Conservation (phyloP, 2,797 vertebrate species). For the Channallabes apus region DNA sequence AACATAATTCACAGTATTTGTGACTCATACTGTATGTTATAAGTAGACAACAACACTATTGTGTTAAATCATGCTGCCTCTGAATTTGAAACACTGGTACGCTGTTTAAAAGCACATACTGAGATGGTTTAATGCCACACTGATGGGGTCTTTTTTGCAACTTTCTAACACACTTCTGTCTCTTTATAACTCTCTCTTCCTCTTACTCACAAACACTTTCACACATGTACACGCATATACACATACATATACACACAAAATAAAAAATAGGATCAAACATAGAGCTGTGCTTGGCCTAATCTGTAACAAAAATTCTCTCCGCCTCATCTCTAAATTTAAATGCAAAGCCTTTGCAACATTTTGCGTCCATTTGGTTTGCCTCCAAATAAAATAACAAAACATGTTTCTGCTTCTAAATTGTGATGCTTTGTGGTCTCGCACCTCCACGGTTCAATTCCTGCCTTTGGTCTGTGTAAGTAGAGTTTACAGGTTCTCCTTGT, state of each 20-base stretch:
- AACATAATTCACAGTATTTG: too few species aligned
- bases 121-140: too few species aligned
- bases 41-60: too few species aligned
- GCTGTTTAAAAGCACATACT: too few species aligned
- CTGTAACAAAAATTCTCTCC: constrained; percentile 26
- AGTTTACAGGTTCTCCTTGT: too few species aligned
- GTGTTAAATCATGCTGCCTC: too few species aligned
- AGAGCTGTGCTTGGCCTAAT: constrained; percentile 56
- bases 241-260: constrained; percentile 30
- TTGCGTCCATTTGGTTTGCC: not conserved
- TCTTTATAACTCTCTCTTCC: not conserved
- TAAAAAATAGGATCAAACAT: constrained; percentile 62
- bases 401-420: not conserved
- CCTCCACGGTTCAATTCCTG: too few species aligned
- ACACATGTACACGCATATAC: constrained; percentile 22
- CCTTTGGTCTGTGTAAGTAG: too few species aligned
- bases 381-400: not conserved
- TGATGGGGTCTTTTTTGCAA: too few species aligned
- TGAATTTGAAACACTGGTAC: too few species aligned
- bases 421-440: too few species aligned
- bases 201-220: not conserved
- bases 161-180: not conserved
- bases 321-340: constrained; percentile 22
- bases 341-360: not conserved
- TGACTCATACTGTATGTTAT: too few species aligned